A percentile compares a stretch with the other conserved stretches of the same genome.
phyloP scores from a whole-genome alignment of 2,888 invertebrate species.

The Folsomia manolachei region DNA sequence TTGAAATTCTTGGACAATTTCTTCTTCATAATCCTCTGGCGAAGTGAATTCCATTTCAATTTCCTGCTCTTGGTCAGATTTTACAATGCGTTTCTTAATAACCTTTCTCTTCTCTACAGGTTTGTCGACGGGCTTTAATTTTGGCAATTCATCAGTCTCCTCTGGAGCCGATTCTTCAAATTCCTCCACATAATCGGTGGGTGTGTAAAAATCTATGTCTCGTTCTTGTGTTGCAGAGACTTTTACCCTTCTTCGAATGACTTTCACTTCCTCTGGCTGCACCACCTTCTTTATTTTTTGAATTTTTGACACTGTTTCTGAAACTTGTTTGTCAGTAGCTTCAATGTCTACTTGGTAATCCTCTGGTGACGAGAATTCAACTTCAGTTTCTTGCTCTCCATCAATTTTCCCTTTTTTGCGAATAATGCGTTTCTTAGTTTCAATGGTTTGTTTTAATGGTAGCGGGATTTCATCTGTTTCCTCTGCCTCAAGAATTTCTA shows the following conservation, averaged over 20 bases:
- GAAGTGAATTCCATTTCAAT: background rate
- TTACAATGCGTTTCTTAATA: background rate
- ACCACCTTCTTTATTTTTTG: background rate
- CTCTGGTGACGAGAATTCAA: background rate
- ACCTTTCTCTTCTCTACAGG: background rate
- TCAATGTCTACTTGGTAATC: background rate
- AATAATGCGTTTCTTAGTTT: background rate
- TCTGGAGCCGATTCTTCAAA: conserved; percentile 46
- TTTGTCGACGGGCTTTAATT: background rate
- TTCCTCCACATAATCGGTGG: background rate
- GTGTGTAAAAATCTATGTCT: background rate
- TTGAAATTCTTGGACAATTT: background rate
- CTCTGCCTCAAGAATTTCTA: background rate
- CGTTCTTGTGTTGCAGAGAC: conserved; percentile 4
- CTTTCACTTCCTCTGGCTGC: conserved; percentile 46
- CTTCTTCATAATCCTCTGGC: background rate
- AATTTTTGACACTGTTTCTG: background rate
- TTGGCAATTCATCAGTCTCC: background rate
- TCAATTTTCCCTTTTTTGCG: background rate
- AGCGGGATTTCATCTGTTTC: conserved; percentile 3
- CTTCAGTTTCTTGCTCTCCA: background rate
- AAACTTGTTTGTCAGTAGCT: background rate
- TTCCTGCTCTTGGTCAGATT: conserved; percentile 1
- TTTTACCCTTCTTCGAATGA: background rate
- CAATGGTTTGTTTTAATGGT: background rate